phyloP scores from a whole-genome alignment of 2,888 invertebrate species.

The Chesias legatella region DNA sequence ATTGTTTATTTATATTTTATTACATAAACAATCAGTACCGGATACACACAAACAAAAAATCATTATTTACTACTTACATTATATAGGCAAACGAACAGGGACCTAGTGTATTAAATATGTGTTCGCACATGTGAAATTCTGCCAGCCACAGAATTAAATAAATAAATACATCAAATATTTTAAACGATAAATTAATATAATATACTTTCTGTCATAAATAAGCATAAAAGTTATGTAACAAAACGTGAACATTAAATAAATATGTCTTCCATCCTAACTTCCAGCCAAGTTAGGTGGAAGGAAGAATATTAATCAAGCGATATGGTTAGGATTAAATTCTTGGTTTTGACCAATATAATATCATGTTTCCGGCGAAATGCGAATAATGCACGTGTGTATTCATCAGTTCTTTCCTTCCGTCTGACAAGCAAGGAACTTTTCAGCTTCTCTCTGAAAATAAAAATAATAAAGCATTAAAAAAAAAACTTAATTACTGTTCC shows the following conservation, averaged over 20 bases:
- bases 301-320: background rate
- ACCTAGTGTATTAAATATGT: background rate
- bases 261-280: constrained; percentile 3
- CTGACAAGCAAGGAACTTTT: constrained; percentile 55
- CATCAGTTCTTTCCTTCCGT: constrained; percentile 35
- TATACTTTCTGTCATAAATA: too few species aligned
- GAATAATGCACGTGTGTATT: background rate
- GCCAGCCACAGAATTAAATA: too few species aligned
- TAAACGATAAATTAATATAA: too few species aligned
- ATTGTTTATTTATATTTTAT: too few species aligned
- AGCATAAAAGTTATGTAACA: background rate
- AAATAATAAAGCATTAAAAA: background rate
- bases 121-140: too few species aligned
- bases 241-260: background rate
- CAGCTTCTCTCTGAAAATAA: constrained; percentile 58
- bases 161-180: background rate
- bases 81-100: background rate
- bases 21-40: too few species aligned
- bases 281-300: constrained; percentile 11
- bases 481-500: too few species aligned
- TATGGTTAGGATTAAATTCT: constrained; percentile 18
- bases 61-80: too few species aligned
- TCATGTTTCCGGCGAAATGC: too few species aligned
- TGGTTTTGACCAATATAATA: constrained; percentile 9
- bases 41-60: too few species aligned